Conservation (phyloP, 2,888 invertebrate species). For the Aethes cnicana region DNA sequence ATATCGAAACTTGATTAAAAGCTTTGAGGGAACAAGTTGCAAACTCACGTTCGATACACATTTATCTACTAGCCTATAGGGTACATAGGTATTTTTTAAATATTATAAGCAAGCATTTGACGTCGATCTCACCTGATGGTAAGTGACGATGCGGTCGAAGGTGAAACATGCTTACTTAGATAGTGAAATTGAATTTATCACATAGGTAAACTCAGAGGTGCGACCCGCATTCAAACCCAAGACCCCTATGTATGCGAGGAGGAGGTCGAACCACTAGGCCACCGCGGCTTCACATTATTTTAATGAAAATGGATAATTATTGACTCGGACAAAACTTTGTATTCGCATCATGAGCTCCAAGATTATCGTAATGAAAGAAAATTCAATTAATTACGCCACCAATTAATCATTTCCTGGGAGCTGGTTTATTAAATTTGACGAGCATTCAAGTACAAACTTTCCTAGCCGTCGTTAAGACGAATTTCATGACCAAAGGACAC, state of each 20-base stretch:
- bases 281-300: background rate
- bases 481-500: too few relatives aligned
- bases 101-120: too few relatives aligned
- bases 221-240: too few relatives aligned
- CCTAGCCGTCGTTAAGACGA: too few relatives aligned
- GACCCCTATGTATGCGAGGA: too few relatives aligned
- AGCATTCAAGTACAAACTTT: background rate
- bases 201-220: too few relatives aligned
- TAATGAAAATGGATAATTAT: slow-evolving; percentile 10
- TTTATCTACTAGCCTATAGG: too few relatives aligned
- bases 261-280: too few relatives aligned
- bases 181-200: too few relatives aligned
- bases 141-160: too few relatives aligned
- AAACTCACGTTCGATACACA: background rate
- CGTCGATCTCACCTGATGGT: too few relatives aligned
- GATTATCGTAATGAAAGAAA: slow-evolving; percentile 16
- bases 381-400: slow-evolving; percentile 19
- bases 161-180: too few relatives aligned
- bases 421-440: background rate
- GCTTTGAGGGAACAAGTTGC: background rate
- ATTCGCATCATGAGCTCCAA: slow-evolving; percentile 15
- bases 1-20: background rate
- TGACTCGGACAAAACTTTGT: background rate
- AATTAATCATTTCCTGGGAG: slow-evolving; percentile 12
- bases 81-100: background rate